Evolutionary conservation across 2,888 invertebrate genomes (phyloP).

Genomic region (Drosophila pseudotakahashii): DNA sequence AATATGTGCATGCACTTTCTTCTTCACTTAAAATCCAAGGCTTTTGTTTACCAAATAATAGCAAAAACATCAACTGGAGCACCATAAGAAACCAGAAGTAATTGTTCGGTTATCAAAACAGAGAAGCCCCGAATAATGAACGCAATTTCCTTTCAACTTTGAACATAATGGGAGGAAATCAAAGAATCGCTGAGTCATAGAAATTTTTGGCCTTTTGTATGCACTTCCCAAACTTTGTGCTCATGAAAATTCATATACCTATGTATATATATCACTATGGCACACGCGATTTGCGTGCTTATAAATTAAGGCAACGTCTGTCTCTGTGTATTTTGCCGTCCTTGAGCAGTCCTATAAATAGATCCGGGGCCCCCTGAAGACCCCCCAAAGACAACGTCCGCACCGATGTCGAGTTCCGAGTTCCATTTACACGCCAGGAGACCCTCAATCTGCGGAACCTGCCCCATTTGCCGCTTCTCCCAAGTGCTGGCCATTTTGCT

Average conservation of each 20-base stretch:
- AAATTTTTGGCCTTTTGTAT: constrained; percentile 32
- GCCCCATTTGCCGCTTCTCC: constrained; percentile 10
- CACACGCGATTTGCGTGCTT: constrained; percentile 62
- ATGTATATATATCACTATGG: constrained; percentile 19
- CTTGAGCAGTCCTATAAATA: constrained; percentile 64
- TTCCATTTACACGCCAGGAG: constrained; percentile 57
- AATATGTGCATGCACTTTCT: neutral
- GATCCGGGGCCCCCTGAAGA: constrained; percentile 8
- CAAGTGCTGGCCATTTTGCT: constrained; percentile 20
- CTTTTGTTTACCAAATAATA: constrained; percentile 2
- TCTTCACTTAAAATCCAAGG: neutral
- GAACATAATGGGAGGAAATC: constrained; percentile 47
- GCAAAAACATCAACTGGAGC: neutral
- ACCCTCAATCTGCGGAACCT: constrained; percentile 29
- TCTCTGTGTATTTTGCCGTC: constrained; percentile 46
- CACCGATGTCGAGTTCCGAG: constrained; percentile 51
- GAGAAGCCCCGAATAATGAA: constrained; percentile 36
- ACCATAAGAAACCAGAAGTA: constrained; percentile 27
- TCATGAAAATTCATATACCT: constrained; percentile 28
- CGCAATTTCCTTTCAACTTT: constrained; percentile 41
- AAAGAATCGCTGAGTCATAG: constrained; percentile 54
- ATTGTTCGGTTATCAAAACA: constrained; percentile 37
- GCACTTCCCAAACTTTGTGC: constrained; percentile 36
- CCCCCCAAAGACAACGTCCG: constrained; percentile 38
- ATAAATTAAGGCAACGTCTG: constrained; percentile 64